Evolutionary conservation across 23 tunicate species (phyloP).

Genomic region (Clavelina lepadiformis): DNA sequence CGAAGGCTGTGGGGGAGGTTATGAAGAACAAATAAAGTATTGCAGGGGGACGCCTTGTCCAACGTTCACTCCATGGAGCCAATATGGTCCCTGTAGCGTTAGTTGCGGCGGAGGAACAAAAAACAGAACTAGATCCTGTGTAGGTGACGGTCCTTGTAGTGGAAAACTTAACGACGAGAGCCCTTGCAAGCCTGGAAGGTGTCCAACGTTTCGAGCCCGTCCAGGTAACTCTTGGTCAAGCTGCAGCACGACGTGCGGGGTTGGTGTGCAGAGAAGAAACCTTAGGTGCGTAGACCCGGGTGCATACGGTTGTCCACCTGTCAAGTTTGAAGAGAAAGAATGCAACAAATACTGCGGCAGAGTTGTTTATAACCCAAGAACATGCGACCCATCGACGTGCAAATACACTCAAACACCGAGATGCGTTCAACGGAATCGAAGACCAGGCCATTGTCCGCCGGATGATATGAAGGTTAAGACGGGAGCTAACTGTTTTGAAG

Average conservation of each 20-base stretch:
- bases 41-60: no score
- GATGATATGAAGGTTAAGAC: not conserved
- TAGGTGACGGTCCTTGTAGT: no score
- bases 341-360: not conserved
- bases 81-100: no score
- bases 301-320: not conserved
- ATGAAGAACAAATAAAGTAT: not conserved
- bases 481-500: not conserved
- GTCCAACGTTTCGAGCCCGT: not conserved
- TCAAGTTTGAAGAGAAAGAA: not conserved
- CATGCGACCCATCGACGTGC: not conserved
- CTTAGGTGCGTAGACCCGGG: not conserved
- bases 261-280: conserved; percentile 1
- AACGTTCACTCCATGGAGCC: no score
- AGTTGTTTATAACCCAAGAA: not conserved
- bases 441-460: not conserved
- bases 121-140: no score
- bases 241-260: conserved; percentile 18
- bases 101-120: no score
- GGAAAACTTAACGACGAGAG: not conserved
- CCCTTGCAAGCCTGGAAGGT: conserved; percentile 3
- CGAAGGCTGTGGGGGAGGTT: not conserved
- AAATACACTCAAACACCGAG: not conserved
- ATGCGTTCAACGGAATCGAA: not conserved
- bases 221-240: not conserved